Conservation (phyloP, 2,797 vertebrate genomes). For the Neomorphus geoffroyi region DNA sequence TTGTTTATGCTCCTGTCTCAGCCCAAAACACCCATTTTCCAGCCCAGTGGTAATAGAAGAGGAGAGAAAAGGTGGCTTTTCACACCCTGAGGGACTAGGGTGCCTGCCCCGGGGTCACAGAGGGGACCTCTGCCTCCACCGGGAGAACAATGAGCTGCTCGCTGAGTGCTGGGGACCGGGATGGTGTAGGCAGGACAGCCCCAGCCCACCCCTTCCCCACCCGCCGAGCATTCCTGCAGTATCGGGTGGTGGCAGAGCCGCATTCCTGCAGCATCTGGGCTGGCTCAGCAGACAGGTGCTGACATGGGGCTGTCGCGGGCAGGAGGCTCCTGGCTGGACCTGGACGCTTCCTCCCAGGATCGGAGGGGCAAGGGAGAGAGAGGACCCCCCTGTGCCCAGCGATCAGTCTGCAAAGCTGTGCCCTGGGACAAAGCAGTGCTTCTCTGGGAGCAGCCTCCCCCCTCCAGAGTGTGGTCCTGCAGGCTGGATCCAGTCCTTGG, state of each 20-base stretch:
- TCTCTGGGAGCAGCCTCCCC: neutral
- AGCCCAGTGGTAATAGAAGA: neutral
- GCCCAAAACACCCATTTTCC: neutral
- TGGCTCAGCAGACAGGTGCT: slow-evolving; percentile 50
- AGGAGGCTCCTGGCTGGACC: neutral
- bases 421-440: neutral
- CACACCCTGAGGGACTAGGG: rapidly evolving
- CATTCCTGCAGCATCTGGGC: slow-evolving; percentile 62
- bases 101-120: neutral
- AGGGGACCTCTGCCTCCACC: neutral
- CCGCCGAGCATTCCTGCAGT: slow-evolving; percentile 48
- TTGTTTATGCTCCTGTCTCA: neutral
- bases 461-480: neutral
- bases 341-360: neutral
- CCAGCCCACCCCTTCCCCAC: neutral
- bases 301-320: slow-evolving; percentile 5
- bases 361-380: neutral
- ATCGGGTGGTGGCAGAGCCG: slow-evolving; percentile 48
- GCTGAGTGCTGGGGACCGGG: neutral
- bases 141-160: neutral
- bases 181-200: neutral
- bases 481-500: neutral
- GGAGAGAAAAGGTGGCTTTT: neutral
- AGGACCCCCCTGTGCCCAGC: rapidly evolving
- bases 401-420: rapidly evolving